Evolutionary conservation across 1,140 invertebrate species (phyloP).

Genomic region (Phortica variegata): DNA sequence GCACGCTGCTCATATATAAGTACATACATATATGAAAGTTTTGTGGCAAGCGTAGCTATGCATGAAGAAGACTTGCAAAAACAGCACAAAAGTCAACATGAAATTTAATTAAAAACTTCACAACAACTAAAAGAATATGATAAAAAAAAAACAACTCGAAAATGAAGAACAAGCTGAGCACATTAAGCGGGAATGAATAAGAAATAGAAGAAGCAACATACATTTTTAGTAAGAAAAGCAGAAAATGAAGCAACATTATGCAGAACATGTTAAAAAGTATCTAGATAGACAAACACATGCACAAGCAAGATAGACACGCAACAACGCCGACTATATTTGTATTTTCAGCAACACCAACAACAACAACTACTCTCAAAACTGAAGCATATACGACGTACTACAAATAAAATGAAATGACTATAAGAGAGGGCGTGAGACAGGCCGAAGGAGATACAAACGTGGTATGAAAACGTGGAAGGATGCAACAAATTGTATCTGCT

Average conservation of each 20-base stretch:
- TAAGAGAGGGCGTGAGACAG: too few relatives aligned
- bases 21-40: neutral
- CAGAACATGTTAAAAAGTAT: conserved; percentile 3
- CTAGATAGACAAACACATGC: neutral
- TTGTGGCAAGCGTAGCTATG: conserved; percentile 3
- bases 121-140: conserved; percentile 45
- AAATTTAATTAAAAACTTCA: conserved; percentile 54
- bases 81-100: conserved; percentile 39
- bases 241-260: conserved; percentile 34
- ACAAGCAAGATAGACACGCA: conserved; percentile 10
- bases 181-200: too few relatives aligned
- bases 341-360: too few relatives aligned
- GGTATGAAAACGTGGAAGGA: too few relatives aligned
- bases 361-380: too few relatives aligned
- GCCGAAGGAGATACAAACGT: too few relatives aligned
- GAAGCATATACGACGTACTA: too few relatives aligned
- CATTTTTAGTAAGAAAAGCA: neutral
- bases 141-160: too few relatives aligned
- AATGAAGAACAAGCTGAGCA: too few relatives aligned
- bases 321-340: too few relatives aligned
- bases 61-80: conserved; percentile 6
- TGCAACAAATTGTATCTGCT: neutral
- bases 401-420: too few relatives aligned
- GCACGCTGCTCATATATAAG: neutral
- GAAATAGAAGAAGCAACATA: too few relatives aligned